Base-by-base conservation (phyloP, 2,113 vertebrate species). In the Andinoacara biseriatus region DNA sequence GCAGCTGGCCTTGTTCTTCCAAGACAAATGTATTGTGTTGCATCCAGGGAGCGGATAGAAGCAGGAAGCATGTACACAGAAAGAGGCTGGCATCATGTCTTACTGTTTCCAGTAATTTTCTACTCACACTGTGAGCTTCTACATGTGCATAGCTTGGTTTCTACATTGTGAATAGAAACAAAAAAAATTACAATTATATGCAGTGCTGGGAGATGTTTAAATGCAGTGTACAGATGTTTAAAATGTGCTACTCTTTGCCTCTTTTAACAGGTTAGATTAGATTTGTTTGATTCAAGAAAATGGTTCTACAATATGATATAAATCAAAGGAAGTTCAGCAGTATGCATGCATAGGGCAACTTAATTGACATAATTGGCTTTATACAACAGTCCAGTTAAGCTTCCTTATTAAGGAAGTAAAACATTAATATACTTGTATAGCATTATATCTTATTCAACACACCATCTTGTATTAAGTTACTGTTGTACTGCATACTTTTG, bases 61-160 rank as follows among this genome's bases (percentile, higher is more conserved):
- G 61, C 60, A 88, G 77, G 83, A 86, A 86, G 61, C 3, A 10
- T 33, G 40, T 62, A n/a, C 46, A 15, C 74, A 76, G 35, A 52
- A 40, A 13, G 15, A 31, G 26, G 17, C 74, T 65, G 69, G 6
- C 56, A 63, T 22, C 49, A 17, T 33, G 46, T 54, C 10, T 24
- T 60, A 3, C 10, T 83, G 20, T 72, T 29, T 61, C 62, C 24
- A 78, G 78, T 80, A 58, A 38, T 76, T 90, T 90, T 89, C 78
- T 82, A 67, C 46, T 14, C n/a, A 57, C 24, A 29, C 40, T 69
- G 24, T 20, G 1, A 63, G 13, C 58, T 38, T 74, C 8, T 22
- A 9, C 17, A 0, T 63, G 1, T 1, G 13, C 17, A 17, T 58
- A 46, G 35, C 43, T 61, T 33, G n/a, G 24, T 79, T 52, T 5